phyloP scores from a whole-genome alignment of 2,797 vertebrate species.

The Phyllotis vaccarum region DNA sequence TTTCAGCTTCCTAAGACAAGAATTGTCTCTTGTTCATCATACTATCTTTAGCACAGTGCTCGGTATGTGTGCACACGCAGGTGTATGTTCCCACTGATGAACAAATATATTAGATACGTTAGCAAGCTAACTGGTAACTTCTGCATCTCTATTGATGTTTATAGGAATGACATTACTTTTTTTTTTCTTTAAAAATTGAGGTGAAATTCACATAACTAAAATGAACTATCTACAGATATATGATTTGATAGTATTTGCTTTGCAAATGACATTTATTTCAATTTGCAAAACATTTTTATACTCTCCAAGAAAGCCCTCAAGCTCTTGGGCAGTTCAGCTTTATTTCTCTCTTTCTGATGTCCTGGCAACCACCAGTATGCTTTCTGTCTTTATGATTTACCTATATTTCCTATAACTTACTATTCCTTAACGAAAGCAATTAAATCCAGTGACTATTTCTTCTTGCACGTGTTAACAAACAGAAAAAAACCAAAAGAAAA shows the following conservation, averaged over 20 bases:
- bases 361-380: background rate
- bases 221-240: background rate
- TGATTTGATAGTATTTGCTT: background rate
- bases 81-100: background rate
- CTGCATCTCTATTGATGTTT: slow-evolving; percentile 8
- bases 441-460: background rate
- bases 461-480: slow-evolving; percentile 27
- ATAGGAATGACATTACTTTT: background rate
- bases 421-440: slow-evolving; percentile 45
- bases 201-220: slow-evolving; percentile 39
- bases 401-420: background rate
- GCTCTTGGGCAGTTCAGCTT: background rate
- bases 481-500: background rate
- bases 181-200: background rate
- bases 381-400: slow-evolving; percentile 37
- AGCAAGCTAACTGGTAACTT: slow-evolving; percentile 9
- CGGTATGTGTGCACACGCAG: background rate
- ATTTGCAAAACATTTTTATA: slow-evolving; percentile 10
- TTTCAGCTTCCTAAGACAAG: background rate
- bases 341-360: background rate
- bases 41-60: background rate
- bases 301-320: background rate
- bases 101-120: background rate
- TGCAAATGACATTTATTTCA: background rate
- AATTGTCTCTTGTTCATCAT: background rate